Conservation (phyloP, 53 echinoderm and acorn worm species). For the Actinopyga echinites region DNA sequence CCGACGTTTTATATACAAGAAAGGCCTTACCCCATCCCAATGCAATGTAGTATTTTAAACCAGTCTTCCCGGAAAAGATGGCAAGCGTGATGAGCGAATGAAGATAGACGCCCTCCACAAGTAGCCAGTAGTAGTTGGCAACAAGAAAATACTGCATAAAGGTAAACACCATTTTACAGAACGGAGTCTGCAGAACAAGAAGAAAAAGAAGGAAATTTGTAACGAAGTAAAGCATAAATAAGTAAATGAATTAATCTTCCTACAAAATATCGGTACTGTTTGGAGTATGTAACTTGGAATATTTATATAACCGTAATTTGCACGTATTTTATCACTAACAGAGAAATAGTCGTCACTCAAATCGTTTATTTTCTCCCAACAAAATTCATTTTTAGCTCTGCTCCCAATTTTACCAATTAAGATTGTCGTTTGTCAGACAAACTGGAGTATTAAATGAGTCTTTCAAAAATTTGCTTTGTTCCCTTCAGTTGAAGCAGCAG, state of each 20-base stretch:
- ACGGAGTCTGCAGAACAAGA: slow-evolving; percentile 47
- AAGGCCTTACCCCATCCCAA: slow-evolving; percentile 86
- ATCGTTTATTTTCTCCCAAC: too few species aligned
- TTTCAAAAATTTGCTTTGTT: too few species aligned
- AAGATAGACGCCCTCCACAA: slow-evolving; percentile 94
- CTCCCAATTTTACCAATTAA: too few species aligned
- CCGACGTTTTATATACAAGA: too few species aligned
- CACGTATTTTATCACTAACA: too few species aligned
- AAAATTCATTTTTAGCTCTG: too few species aligned
- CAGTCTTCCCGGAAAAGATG: slow-evolving; percentile 82
- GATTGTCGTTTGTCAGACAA: too few species aligned
- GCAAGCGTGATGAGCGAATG: slow-evolving; percentile 88
- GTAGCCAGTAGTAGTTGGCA: slow-evolving; percentile 91
- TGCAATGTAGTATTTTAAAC: slow-evolving; percentile 69
- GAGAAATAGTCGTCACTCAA: too few species aligned
- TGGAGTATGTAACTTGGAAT: too few species aligned
- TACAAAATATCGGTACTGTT: not conserved
- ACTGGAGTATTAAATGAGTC: too few species aligned
- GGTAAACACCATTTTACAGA: slow-evolving; percentile 64
- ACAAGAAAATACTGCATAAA: slow-evolving; percentile 81
- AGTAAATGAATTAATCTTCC: not conserved
- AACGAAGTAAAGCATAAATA: not conserved
- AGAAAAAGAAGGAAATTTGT: not conserved
- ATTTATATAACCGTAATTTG: too few species aligned
- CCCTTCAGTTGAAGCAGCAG: too few species aligned